phyloP scores from a whole-genome alignment of 2,113 vertebrate genomes.

The Plotosus lineatus region DNA sequence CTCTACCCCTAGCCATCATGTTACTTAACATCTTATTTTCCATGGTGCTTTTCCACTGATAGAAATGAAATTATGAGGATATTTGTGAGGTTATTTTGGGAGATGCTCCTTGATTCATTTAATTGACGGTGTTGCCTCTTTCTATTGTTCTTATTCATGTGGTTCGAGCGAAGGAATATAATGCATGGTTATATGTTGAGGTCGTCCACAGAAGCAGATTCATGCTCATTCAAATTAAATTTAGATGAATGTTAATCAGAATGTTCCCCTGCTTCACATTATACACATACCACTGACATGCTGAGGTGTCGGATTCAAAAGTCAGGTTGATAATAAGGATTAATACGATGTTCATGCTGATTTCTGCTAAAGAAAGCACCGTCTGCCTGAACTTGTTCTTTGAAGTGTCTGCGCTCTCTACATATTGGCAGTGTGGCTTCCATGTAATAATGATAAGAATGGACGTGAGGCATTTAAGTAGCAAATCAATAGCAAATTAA shows the following conservation, averaged over 20 bases:
- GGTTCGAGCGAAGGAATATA: neutral
- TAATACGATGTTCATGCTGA: conserved; percentile 55
- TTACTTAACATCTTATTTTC: neutral
- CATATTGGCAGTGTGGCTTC: conserved; percentile 70
- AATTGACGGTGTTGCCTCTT: conserved; percentile 7
- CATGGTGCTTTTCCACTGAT: neutral
- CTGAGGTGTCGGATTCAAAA: conserved; percentile 38
- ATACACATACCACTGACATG: conserved; percentile 37
- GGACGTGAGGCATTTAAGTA: conserved; percentile 74
- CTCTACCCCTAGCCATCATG: neutral
- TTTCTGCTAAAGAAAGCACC: conserved; percentile 52
- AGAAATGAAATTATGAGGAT: neutral
- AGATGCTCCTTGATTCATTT: neutral
- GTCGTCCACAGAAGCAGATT: conserved; percentile 21
- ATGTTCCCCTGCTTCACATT: conserved; percentile 35
- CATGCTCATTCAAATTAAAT: conserved; percentile 31
- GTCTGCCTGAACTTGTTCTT: conserved; percentile 59
- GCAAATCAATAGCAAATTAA: conserved; percentile 82
- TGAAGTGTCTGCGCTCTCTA: conserved; percentile 61
- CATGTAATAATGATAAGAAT: conserved; percentile 73
- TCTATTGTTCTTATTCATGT: conserved; percentile 18
- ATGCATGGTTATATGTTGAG: conserved; percentile 17
- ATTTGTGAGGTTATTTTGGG: conserved; percentile 18
- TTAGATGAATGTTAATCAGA: conserved; percentile 52
- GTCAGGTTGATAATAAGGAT: conserved; percentile 49